Conservation (phyloP, 2,888 invertebrate species). For the Lithophane leautieri region DNA sequence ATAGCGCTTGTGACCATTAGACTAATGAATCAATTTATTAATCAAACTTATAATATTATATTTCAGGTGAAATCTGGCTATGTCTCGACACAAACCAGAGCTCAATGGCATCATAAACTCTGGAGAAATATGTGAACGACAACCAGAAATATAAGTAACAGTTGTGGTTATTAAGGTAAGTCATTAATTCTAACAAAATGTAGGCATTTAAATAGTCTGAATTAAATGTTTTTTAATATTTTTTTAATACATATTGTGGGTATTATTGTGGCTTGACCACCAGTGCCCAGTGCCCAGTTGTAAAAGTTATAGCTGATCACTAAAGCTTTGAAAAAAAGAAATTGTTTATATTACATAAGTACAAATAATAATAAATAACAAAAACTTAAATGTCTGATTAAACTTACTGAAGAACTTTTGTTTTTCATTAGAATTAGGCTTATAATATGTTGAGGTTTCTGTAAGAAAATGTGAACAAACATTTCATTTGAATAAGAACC, state of each 20-base stretch:
- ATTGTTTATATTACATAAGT: too few species aligned
- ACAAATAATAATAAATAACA: neutral
- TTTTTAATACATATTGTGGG: neutral
- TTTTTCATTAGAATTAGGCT: neutral
- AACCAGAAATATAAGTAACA: conserved; percentile 64
- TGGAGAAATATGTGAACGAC: conserved; percentile 76
- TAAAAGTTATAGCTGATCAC: neutral
- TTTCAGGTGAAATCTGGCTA: conserved; percentile 57
- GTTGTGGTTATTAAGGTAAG: conserved; percentile 55
- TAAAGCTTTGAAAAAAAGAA: too few species aligned
- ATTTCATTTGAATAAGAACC: neutral
- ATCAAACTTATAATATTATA: neutral
- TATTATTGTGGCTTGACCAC: too few species aligned
- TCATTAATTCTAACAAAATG: neutral
- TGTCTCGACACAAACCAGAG: conserved; percentile 56
- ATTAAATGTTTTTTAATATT: too few species aligned
- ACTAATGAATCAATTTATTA: neutral
- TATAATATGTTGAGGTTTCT: neutral
- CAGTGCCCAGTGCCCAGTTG: too few species aligned
- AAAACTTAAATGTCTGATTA: neutral
- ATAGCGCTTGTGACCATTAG: neutral
- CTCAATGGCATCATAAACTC: conserved; percentile 60
- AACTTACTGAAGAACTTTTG: neutral
- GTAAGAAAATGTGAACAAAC: neutral
- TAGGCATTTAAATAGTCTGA: too few species aligned